phyloP scores from a whole-genome alignment of 1,140 invertebrate species.

The Drosophila sucinea region DNA sequence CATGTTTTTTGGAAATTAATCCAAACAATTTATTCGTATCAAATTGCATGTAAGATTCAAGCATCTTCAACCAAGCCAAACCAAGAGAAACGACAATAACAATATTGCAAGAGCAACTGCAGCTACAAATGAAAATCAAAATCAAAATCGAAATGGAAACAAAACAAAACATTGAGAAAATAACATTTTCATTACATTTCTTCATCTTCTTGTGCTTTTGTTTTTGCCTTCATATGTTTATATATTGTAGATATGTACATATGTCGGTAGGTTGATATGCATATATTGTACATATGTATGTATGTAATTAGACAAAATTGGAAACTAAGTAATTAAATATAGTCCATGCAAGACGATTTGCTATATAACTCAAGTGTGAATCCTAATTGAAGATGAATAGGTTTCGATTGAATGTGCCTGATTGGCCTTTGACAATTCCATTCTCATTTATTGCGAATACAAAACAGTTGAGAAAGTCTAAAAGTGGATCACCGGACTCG shows the following conservation, averaged over 20 bases:
- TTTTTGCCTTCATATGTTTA: not conserved
- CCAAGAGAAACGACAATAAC: too few relatives aligned
- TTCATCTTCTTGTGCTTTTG: not conserved
- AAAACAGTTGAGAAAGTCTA: not conserved
- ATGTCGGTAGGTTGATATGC: too few relatives aligned
- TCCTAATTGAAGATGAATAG: slow-evolving; percentile 8
- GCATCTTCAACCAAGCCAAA: not conserved
- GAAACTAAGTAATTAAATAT: slow-evolving; percentile 14
- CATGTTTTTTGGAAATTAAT: not conserved
- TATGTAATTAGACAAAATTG: slow-evolving; percentile 3
- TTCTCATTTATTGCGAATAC: slow-evolving; percentile 35
- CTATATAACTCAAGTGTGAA: slow-evolving; percentile 10
- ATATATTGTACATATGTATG: too few relatives aligned
- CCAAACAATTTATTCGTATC: not conserved
- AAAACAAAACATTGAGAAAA: slow-evolving; percentile 3
- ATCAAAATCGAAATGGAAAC: slow-evolving; percentile 6
- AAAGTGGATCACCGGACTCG: not conserved
- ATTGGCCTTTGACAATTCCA: slow-evolving; percentile 53
- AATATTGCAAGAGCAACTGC: not conserved
- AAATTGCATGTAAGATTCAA: not conserved
- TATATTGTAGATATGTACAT: not conserved
- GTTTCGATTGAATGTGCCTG: slow-evolving; percentile 1
- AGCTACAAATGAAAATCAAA: slow-evolving; percentile 3
- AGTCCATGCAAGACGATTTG: slow-evolving; percentile 2
- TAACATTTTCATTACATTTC: slow-evolving; percentile 9